phyloP scores from a whole-genome alignment of 2,113 vertebrate genomes.

The Pelusios castaneus region DNA sequence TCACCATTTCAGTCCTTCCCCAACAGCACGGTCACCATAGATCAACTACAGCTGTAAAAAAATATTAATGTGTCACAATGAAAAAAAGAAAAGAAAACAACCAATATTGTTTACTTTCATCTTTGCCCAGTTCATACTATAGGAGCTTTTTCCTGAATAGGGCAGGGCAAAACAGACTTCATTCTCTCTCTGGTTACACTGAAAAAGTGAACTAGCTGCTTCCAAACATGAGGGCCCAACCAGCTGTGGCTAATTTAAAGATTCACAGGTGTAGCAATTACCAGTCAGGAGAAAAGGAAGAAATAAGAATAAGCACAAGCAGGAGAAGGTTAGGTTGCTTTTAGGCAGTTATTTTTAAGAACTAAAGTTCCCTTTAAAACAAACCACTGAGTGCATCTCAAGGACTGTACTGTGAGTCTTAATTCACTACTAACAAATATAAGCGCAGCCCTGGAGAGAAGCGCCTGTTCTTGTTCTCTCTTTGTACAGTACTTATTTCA shows the following conservation, averaged over 20 bases:
- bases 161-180: not conserved
- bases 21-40: not conserved
- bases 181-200: not conserved
- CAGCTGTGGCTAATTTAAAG: not conserved
- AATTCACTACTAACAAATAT: not conserved
- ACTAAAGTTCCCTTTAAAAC: not conserved
- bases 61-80: accelerated
- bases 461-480: not conserved
- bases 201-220: not conserved
- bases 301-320: not conserved
- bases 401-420: not conserved
- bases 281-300: not conserved
- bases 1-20: not conserved
- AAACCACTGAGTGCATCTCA: not conserved
- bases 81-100: not conserved
- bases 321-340: not conserved
- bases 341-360: not conserved
- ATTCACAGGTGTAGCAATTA: not conserved
- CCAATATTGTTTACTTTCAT: not conserved
- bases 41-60: not conserved
- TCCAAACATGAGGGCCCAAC: not conserved
- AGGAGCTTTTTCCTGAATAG: not conserved
- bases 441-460: not conserved
- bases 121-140: not conserved
- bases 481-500: not conserved